These are phyloP conservation scores for Bathynomus jamesi DNA, from an alignment of 1,140 invertebrate species.

Conservation along the genomic window DNA sequence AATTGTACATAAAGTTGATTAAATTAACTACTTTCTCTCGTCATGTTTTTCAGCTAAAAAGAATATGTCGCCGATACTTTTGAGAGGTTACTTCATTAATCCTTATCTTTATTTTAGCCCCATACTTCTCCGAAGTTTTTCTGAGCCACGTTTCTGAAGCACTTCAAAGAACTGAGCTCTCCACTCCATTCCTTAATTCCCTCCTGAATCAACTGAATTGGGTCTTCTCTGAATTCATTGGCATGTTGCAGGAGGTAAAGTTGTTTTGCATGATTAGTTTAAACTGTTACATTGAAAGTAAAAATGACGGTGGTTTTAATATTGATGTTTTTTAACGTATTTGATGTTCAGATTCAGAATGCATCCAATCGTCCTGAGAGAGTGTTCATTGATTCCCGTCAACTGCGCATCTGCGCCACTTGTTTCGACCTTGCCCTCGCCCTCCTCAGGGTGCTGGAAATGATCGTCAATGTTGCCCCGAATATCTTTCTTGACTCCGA, in stretches of 20 bases:
- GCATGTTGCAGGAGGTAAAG: slow-evolving; percentile 70
- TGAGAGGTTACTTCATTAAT: too few relatives aligned
- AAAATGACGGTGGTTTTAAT: too few relatives aligned
- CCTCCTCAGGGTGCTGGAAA: slow-evolving; percentile 66
- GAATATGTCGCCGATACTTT: too few relatives aligned
- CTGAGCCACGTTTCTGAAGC: slow-evolving; percentile 51
- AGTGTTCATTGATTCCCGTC: slow-evolving; percentile 62
- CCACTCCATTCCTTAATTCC: slow-evolving; percentile 64
- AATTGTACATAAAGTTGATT: too few relatives aligned
- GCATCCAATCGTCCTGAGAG: slow-evolving; percentile 44
- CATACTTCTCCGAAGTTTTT: slow-evolving; percentile 54
- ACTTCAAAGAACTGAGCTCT: slow-evolving; percentile 47
- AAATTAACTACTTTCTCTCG: too few relatives aligned
- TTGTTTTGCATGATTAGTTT: neutral
- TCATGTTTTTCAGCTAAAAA: too few relatives aligned
- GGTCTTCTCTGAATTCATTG: slow-evolving; percentile 81
- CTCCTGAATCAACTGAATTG: slow-evolving; percentile 76
- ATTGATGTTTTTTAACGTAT: too few relatives aligned
- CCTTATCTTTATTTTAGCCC: slow-evolving; percentile 46
- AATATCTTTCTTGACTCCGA: slow-evolving; percentile 54
- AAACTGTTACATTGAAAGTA: too few relatives aligned
- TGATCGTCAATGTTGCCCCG: slow-evolving; percentile 60
- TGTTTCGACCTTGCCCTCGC: slow-evolving; percentile 67
- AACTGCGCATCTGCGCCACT: slow-evolving; percentile 73
- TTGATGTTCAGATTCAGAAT: slow-evolving; percentile 53